Evolutionary conservation across 2,797 vertebrate species (phyloP), one percentile per base, ranked within the genome.

Genomic region (Pteronotus mesoamericanus): DNA sequence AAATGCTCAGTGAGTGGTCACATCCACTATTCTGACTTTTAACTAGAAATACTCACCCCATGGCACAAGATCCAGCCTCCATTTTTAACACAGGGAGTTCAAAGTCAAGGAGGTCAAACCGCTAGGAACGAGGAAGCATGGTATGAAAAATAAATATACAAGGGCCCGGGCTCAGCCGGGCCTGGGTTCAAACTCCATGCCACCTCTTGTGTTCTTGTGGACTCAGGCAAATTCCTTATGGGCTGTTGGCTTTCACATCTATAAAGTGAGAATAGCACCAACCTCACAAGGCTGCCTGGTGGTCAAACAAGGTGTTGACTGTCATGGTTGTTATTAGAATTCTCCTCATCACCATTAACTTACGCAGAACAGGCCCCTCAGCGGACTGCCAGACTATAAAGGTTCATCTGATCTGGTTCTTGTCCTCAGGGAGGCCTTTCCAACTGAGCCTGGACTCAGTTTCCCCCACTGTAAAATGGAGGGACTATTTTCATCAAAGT

Each of bases 21-120:
- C 16, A 26, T 46, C n/a, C 22, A 24, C 14, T 5, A 6, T 26
- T 19, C 48, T 21, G 16, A 22, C 32, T 80, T 82, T n/a, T 12
- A 32, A 42, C 48, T 34, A 21, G 66, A 74, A 34, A 18, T 9
- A 18, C 6, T 9, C 19, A 8, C 12, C 14, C 64, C 11, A 6
- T 9, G 0, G 1, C 0, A 0, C 12, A 32, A 1, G 22, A n/a
- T 34, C 32, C 3, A 15, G 39, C 34, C 44, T 64, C 66, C 16
- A 3, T 4, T 7, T 22, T 46, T 10, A 42, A 37, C 8, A 1
- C 29, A 37, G 79, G 89, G 64, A 84, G 34, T 34, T 82, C 55
- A n/a, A 94, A 75, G 34, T 74, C 29, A 22, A 85, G 44, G 80
- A 71, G 8, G 61, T 21, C 18, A 72, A 37, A 9, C 34, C 37